Base-by-base conservation (phyloP, 2,797 vertebrate species). In the Lycodopsis pacificus region DNA sequence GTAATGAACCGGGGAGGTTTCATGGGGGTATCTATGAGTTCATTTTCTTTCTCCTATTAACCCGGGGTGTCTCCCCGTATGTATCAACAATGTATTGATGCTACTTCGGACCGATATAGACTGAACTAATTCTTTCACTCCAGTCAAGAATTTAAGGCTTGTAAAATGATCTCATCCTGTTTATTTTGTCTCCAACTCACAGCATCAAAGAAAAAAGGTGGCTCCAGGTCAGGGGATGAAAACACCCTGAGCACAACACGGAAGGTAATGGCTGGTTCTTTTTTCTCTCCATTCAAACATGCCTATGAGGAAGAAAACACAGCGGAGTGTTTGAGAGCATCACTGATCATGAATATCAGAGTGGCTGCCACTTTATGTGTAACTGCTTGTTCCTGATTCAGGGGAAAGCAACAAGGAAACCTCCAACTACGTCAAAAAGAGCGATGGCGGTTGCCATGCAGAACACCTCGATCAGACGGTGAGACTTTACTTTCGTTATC, bases 381-480 rank as follows among this genome's bases (percentile, higher is more conserved):
- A 58, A 69, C 71, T 11, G 5, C 15, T 56, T 81, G 5, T 81
- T 59, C 3, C 54, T 62, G 57, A 78, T 90, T 77, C 62, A 95
- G 93, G 76, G 51, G 30, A 94, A 53, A 82, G 56, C 78, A 2
- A 53, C 88, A 14, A 95, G 70, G 71, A 96, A 94, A 70, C 92
- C 93, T 2, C 94, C 93, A 0, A 88, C 94, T 0, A 93, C 94
- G 2, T 92, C 94, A 6, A 95, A 93, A 66, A 90, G 91, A 67
- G 87, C 89, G 0, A 82, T 90, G 30, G 71, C 93, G 0, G 69
- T 92, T 76, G 92, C 57, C 89, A 91, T 90, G 73, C 91, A 91
- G 80, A 93, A 88, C 66, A 22, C 72, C 68, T 64, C 89, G 27
- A 83, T 93, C 63, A 89, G 90, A 75, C 90, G 86, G 95, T 96